Percentiles rank a stretch among this genome's conserved stretches.
These are phyloP conservation scores for Pungitius pungitius DNA, from an alignment of 2,113 vertebrate genomes.

Conservation along the genomic window DNA sequence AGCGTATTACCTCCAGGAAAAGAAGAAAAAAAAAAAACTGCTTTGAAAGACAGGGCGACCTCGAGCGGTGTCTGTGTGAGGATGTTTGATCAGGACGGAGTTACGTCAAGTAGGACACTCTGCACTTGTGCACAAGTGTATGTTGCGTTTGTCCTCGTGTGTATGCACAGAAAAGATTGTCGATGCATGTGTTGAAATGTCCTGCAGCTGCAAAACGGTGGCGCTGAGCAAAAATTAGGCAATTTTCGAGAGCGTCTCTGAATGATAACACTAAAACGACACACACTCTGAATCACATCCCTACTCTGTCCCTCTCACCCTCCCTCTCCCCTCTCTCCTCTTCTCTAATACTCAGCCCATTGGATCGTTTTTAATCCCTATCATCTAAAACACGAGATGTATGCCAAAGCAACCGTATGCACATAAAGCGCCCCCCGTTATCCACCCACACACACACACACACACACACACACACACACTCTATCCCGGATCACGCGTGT, in stretches of 20 bases:
- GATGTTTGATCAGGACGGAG: slow-evolving; percentile 57
- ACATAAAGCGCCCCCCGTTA: slow-evolving; percentile 40
- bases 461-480: not conserved
- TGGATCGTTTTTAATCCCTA: slow-evolving; percentile 74
- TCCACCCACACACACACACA: slow-evolving; percentile 25
- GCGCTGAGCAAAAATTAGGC: slow-evolving; percentile 22
- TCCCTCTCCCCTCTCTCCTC: slow-evolving; percentile 30
- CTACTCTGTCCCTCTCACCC: slow-evolving; percentile 24
- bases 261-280: slow-evolving; percentile 9
- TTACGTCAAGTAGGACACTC: not conserved
- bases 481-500: slow-evolving; percentile 50
- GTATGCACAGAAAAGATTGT: not conserved
- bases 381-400: slow-evolving; percentile 63
- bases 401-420: slow-evolving; percentile 74
- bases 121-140: not conserved
- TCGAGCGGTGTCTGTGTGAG: slow-evolving; percentile 26
- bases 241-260: slow-evolving; percentile 74
- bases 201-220: slow-evolving; percentile 50
- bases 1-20: slow-evolving; percentile 50
- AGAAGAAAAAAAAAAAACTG: slow-evolving; percentile 18
- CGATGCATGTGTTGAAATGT: slow-evolving; percentile 13
- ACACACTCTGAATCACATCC: slow-evolving; percentile 48
- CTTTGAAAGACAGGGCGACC: slow-evolving; percentile 7
- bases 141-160: not conserved
- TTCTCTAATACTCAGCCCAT: slow-evolving; percentile 55